Conservation (phyloP, 2,113 vertebrate species). For the Ochotona princeps region DNA sequence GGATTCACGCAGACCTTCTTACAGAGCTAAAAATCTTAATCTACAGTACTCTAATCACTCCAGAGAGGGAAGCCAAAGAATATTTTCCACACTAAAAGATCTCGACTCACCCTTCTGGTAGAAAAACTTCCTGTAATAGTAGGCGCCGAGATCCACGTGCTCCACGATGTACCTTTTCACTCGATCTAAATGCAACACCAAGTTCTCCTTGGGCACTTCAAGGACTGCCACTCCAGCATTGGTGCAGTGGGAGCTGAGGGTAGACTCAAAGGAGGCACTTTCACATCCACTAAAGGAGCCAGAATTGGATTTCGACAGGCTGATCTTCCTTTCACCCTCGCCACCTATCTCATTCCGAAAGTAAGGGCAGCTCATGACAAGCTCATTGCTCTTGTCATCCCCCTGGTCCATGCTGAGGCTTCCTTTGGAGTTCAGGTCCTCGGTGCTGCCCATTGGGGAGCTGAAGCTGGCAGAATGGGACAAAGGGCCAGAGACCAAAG, state of each 20-base stretch:
- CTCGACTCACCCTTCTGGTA: constrained; percentile 92
- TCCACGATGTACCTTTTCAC: constrained; percentile 96
- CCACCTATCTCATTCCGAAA: constrained; percentile 97
- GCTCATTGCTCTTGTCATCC: constrained; percentile 97
- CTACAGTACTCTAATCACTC: not conserved
- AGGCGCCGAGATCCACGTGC: constrained; percentile 95
- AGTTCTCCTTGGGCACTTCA: constrained; percentile 94
- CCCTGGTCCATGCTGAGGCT: constrained; percentile 92
- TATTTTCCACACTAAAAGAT: not conserved
- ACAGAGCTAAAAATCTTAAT: not conserved
- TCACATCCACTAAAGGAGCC: constrained; percentile 89
- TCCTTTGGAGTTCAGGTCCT: constrained; percentile 94
- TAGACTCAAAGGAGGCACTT: constrained; percentile 93
- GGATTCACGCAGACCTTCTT: not conserved
- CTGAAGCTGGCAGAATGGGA: constrained; percentile 95
- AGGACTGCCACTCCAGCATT: constrained; percentile 96
- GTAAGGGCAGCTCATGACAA: constrained; percentile 95
- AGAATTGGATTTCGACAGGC: constrained; percentile 94
- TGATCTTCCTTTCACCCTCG: constrained; percentile 92
- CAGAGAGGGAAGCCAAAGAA: not conserved
- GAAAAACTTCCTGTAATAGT: constrained; percentile 96
- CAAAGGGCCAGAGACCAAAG: constrained; percentile 90
- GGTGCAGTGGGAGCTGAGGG: constrained; percentile 94
- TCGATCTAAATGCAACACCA: constrained; percentile 91
- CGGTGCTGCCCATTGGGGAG: constrained; percentile 95